Conservation (phyloP, 2,113 vertebrate species). For the Antechinus flavipes region DNA sequence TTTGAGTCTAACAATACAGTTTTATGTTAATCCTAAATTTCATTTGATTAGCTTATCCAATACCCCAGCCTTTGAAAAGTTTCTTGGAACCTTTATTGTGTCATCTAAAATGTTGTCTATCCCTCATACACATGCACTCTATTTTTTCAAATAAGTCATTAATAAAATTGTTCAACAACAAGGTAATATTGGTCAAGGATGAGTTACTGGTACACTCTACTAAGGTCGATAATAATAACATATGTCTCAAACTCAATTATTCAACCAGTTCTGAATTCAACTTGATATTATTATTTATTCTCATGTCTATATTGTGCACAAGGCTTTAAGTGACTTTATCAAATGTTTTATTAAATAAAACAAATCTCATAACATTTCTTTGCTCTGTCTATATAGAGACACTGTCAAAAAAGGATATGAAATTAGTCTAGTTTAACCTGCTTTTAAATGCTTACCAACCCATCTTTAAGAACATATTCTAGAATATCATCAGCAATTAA, state of each 20-base stretch:
- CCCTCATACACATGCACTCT: neutral
- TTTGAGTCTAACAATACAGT: neutral
- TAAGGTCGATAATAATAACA: neutral
- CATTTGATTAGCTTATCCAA: neutral
- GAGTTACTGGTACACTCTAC: neutral
- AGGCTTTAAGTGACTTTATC: neutral
- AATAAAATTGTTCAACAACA: neutral
- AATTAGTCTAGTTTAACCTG: neutral
- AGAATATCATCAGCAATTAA: neutral
- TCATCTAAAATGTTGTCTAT: neutral
- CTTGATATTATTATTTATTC: neutral
- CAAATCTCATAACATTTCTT: neutral
- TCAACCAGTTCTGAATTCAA: neutral
- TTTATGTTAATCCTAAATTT: neutral
- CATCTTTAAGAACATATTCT: neutral
- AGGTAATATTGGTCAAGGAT: neutral
- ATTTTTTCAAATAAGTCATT: neutral
- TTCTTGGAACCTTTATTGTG: neutral
- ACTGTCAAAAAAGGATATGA: neutral
- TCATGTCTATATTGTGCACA: neutral
- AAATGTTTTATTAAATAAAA: neutral
- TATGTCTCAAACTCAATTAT: neutral
- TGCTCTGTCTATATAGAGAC: neutral
- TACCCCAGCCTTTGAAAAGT: neutral
- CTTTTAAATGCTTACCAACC: neutral